Evolutionary conservation across 2,888 invertebrate genomes (phyloP).

Genomic region (Lamproptera curius): DNA sequence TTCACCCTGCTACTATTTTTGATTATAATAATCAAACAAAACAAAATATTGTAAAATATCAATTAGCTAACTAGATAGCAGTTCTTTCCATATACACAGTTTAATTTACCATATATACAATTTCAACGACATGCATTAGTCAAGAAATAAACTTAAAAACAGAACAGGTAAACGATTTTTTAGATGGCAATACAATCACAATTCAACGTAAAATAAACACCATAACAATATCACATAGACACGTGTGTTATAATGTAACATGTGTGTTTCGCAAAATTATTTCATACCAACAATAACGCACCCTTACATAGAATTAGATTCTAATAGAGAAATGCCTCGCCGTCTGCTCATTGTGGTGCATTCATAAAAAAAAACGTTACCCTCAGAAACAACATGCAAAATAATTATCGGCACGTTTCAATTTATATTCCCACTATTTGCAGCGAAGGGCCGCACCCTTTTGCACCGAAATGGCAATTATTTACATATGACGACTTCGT

Average conservation of each 20-base stretch:
- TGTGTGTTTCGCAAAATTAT: slow-evolving; percentile 8
- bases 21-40: too few species aligned
- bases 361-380: slow-evolving; percentile 8
- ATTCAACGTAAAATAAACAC: background rate
- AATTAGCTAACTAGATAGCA: too few species aligned
- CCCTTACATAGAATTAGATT: slow-evolving; percentile 13
- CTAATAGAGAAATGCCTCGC: slow-evolving; percentile 15
- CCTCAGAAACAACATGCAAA: slow-evolving; percentile 4
- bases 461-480: slow-evolving; percentile 1
- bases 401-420: slow-evolving; percentile 13
- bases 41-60: too few species aligned
- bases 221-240: background rate
- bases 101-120: too few species aligned
- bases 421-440: background rate
- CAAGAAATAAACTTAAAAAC: too few species aligned
- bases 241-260: background rate
- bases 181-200: too few species aligned
- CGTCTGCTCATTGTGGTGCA: slow-evolving; percentile 4
- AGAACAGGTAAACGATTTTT: too few species aligned
- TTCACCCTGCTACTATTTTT: too few species aligned
- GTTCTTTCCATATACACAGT: too few species aligned
- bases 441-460: background rate
- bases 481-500: slow-evolving; percentile 2
- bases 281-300: slow-evolving; percentile 2
- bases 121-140: too few species aligned